These are phyloP conservation scores for Caradrina kadenii DNA, from an alignment of 2,888 invertebrate genomes.

Conservation along the genomic window DNA sequence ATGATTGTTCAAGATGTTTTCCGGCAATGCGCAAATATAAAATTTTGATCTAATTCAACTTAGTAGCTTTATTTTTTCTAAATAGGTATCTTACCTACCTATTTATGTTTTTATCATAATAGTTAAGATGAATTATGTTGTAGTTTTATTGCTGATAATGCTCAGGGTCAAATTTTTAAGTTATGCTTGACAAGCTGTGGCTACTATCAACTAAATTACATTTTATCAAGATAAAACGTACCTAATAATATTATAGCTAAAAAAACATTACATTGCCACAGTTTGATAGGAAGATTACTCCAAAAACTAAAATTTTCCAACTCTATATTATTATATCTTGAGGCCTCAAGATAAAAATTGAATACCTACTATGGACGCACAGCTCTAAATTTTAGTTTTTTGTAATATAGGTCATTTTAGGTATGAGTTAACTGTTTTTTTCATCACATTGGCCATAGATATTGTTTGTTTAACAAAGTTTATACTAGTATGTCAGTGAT, in stretches of 20 bases:
- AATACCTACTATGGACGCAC: not conserved
- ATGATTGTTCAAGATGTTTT: not conserved
- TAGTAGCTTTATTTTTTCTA: no score
- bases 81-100: not conserved
- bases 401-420: no score
- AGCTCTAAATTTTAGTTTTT: not conserved
- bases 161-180: not conserved
- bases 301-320: no score
- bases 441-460: not conserved
- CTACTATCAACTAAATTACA: not conserved
- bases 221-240: not conserved
- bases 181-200: not conserved
- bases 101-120: not conserved
- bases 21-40: not conserved
- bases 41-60: not conserved
- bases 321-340: no score
- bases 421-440: no score
- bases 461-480: not conserved
- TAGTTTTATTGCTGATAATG: not conserved
- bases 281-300: no score
- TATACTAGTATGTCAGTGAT: not conserved
- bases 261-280: not conserved
- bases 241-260: not conserved
- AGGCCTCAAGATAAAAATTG: not conserved
- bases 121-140: not conserved